Conservation (phyloP, 2,797 vertebrate genomes). For the Holocentrus rufus region DNA sequence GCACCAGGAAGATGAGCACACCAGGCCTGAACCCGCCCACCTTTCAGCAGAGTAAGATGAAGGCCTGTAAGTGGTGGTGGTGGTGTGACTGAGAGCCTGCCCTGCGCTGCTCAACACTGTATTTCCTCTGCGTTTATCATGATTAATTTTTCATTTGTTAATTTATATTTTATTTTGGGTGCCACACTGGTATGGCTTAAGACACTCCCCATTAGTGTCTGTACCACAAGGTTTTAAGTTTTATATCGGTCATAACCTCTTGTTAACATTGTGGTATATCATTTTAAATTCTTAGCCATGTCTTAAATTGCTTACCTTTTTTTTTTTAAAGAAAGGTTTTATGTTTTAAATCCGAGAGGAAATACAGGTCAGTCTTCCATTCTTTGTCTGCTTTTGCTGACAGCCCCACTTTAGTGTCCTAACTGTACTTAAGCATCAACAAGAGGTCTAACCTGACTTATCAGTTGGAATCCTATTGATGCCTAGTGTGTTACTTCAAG, state of each 20-base stretch:
- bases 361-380: conserved; percentile 82
- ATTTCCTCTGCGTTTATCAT: conserved; percentile 67
- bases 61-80: conserved; percentile 94
- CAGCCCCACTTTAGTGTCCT: conserved; percentile 63
- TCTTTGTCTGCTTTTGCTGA: conserved; percentile 72
- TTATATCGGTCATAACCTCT: background rate
- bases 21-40: conserved; percentile 96
- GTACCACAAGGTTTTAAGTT: background rate
- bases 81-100: conserved; percentile 90
- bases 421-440: conserved; percentile 30
- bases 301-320: background rate
- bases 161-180: conserved; percentile 4
- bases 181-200: background rate
- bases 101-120: conserved; percentile 78
- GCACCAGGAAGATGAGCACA: conserved; percentile 97
- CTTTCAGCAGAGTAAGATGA: conserved; percentile 99
- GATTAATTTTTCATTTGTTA: conserved; percentile 1
- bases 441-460: conserved; percentile 24
- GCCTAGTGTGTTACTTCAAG: conserved; percentile 1
- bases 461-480: conserved; percentile 34
- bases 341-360: conserved; percentile 63
- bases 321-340: background rate
- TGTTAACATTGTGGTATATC: background rate
- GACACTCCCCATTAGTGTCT: background rate
- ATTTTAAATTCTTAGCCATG: background rate